These are phyloP conservation scores for Lycodopsis pacificus DNA, from an alignment of 2,797 vertebrate genomes.

Conservation along the genomic window DNA sequence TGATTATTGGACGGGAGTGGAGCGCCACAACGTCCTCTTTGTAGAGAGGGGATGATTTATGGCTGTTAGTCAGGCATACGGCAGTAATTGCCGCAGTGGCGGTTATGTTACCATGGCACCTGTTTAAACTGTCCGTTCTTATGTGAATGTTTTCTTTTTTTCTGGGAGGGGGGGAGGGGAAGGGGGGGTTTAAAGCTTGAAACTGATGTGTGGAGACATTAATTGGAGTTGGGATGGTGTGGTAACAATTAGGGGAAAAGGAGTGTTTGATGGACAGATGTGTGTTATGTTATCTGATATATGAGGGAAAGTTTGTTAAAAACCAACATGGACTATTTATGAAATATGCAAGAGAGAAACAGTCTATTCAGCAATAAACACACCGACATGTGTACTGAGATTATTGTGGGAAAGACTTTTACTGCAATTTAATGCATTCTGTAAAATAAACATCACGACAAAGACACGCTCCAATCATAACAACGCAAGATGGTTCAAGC, in stretches of 20 bases:
- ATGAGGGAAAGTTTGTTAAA: conserved; percentile 27
- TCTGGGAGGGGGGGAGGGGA: background rate
- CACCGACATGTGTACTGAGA: background rate
- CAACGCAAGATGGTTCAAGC: too few relatives aligned
- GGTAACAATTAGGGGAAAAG: conserved; percentile 62
- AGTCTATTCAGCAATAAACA: conserved; percentile 31
- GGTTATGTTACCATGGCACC: conserved; percentile 83
- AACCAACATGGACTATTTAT: conserved; percentile 16
- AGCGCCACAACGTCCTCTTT: conserved; percentile 79
- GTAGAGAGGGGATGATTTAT: conserved; percentile 79
- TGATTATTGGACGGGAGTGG: conserved; percentile 81
- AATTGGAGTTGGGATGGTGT: conserved; percentile 65
- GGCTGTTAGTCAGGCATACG: conserved; percentile 77
- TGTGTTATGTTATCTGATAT: conserved; percentile 56
- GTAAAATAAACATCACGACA: background rate
- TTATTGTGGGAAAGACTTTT: background rate
- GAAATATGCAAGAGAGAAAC: background rate
- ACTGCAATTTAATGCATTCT: background rate
- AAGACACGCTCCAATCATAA: too few relatives aligned
- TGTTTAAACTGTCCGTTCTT: conserved; percentile 81
- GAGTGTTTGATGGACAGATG: conserved; percentile 57
- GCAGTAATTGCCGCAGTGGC: conserved; percentile 79
- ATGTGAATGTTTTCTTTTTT: conserved; percentile 80
- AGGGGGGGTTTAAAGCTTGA: conserved; percentile 63
- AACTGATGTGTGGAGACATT: conserved; percentile 67